phyloP scores from a whole-genome alignment of 1,140 invertebrate species.

The Sweltsa coloradensis region DNA sequence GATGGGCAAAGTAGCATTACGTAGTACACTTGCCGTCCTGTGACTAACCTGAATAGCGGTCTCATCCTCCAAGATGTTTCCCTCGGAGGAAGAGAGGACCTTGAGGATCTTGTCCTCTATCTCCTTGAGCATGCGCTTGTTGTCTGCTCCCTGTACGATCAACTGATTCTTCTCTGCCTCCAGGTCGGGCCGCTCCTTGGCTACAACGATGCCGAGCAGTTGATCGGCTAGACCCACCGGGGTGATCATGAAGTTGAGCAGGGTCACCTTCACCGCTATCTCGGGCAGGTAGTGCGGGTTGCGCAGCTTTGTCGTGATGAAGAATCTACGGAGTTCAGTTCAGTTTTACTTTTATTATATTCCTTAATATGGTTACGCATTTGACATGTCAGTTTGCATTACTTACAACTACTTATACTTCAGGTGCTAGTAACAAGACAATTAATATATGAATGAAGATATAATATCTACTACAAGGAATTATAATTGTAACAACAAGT shows the following conservation, averaged over 20 bases:
- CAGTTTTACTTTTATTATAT: too few relatives aligned
- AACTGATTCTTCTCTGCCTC: slow-evolving; percentile 84
- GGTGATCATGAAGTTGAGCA: slow-evolving; percentile 92
- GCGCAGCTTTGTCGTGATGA: slow-evolving; percentile 86
- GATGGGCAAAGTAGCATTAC: too few relatives aligned
- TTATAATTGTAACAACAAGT: not conserved
- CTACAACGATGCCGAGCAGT: slow-evolving; percentile 79
- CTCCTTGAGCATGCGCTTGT: slow-evolving; percentile 78
- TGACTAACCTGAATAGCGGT: slow-evolving; percentile 85
- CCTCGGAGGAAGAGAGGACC: slow-evolving; percentile 71
- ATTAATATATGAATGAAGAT: not conserved
- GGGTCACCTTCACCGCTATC: slow-evolving; percentile 79
- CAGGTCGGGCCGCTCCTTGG: slow-evolving; percentile 80
- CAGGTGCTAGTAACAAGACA: slow-evolving; percentile 4
- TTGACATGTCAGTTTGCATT: too few relatives aligned
- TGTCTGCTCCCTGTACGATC: slow-evolving; percentile 81
- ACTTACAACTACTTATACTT: too few relatives aligned
- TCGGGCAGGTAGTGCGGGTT: slow-evolving; percentile 92
- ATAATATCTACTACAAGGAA: not conserved
- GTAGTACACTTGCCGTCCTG: too few relatives aligned
- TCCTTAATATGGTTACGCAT: not conserved
- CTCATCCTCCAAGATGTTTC: slow-evolving; percentile 92
- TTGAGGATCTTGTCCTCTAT: slow-evolving; percentile 89
- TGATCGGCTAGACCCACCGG: slow-evolving; percentile 84
- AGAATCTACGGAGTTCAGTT: too few relatives aligned